Percentiles rank a stretch among this genome's conserved stretches.
These are phyloP conservation scores for Lasioglossum vierecki DNA, from an alignment of 2,888 invertebrate genomes.

Conservation along the genomic window DNA sequence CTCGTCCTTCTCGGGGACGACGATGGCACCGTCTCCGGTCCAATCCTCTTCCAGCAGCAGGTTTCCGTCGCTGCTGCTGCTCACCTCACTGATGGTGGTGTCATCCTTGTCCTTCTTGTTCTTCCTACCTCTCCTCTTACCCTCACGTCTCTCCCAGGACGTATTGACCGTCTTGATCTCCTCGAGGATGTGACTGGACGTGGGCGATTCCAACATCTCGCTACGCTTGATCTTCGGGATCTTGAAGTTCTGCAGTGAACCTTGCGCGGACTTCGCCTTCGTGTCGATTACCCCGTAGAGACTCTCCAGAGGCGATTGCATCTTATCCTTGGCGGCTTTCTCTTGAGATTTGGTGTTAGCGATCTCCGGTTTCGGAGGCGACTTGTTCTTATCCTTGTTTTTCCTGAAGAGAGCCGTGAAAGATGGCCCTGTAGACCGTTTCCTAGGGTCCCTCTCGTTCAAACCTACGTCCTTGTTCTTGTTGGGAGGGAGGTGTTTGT, in stretches of 20 bases:
- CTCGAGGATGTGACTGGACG: constrained; percentile 22
- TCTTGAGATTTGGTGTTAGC: constrained; percentile 36
- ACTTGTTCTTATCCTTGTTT: constrained; percentile 55
- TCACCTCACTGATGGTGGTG: constrained; percentile 65
- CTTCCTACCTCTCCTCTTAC: not conserved
- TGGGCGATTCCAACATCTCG: constrained; percentile 66
- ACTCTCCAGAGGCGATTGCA: constrained; percentile 84
- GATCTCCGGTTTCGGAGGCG: constrained; percentile 59
- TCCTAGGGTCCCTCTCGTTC: constrained; percentile 72
- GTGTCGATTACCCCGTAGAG: constrained; percentile 83
- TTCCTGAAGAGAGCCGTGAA: constrained; percentile 35
- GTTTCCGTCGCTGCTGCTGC: constrained; percentile 71
- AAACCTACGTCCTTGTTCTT: constrained; percentile 49
- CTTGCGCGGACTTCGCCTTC: constrained; percentile 83
- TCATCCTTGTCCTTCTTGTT: constrained; percentile 64
- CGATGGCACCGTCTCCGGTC: constrained; percentile 17
- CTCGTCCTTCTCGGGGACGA: not conserved
- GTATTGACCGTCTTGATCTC: constrained; percentile 30
- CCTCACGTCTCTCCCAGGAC: not conserved
- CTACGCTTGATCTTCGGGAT: constrained; percentile 85
- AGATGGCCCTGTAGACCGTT: constrained; percentile 42
- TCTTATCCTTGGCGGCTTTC: constrained; percentile 76
- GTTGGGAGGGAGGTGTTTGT: constrained; percentile 52
- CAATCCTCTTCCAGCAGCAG: constrained; percentile 39
- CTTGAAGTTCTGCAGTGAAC: constrained; percentile 85